Base-by-base conservation (phyloP, 2,797 vertebrate genomes). In the Zalophus californianus region DNA sequence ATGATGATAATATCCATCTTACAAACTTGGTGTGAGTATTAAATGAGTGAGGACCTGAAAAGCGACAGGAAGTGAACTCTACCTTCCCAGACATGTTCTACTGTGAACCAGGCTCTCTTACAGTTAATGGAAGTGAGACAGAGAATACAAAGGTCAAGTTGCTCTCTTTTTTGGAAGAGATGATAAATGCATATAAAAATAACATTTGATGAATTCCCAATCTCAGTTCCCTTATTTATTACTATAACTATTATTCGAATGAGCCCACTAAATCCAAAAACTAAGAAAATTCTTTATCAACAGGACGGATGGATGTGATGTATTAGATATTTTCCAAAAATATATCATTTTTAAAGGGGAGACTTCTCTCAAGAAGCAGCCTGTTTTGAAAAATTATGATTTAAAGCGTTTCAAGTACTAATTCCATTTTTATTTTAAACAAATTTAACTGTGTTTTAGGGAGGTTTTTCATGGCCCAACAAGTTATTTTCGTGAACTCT, bases 241-340 rank as follows among this genome's bases (percentile, higher is more conserved):
- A 38, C 56, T 73, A 0, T 44, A 58, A 60, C n/a, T 83, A 6
- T 60, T 83, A 52, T 60, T 90, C 20, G 29, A 58, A 41, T 29
- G 62, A 87, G 4, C 3, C 16, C 41, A 50, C 56, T 29, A 79
- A 96, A 1, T 5, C 48, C 48, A 73, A 25, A 32, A 73, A 78
- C 29, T 50, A 79, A 56, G 41, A 75, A 23, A 93, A n/a, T 9
- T 48, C n/a, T 86, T 66, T n/a, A 82, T 60, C 58, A 48, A 6
- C 25, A 77, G 12, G 78, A 35, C 50, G 10, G 7, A 35, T 52
- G 77, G 8, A 75, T 41, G 15, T 21, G n/a, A 21, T 70, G 8
- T 70, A 85, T 38, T 79, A 84, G 56, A 11, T 73, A 44, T 94
- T 91, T 94, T 87, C 83, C 29, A 38, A 66, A 95, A 91, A n/a